Evolutionary conservation across 2,113 vertebrate species (phyloP), one percentile per base, ranked within the genome.

Genomic region (Scolopax mira): DNA sequence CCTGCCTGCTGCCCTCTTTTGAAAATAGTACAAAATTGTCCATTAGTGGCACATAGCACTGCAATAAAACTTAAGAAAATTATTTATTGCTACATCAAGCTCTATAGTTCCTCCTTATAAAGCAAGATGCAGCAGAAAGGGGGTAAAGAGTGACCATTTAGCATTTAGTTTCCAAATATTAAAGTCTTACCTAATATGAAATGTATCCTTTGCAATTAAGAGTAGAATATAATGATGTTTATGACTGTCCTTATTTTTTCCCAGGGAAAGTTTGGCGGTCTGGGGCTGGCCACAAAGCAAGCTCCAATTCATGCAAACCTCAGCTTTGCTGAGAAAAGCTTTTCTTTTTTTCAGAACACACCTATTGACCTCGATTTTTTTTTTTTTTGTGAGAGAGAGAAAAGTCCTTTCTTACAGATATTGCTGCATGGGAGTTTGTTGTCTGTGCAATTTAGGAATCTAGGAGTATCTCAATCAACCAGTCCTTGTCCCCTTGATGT

Each of bases 31-130:
- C 67, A 71, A 61, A 85, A 91, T 70, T 55, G 55, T 95, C 88
- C 85, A 88, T 94, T 97, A 97, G 90, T 88, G 91, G 79, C 93
- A 82, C 64, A 62, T 2, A 71, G 71, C 37, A 35, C 64, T 93
- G 91, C 71, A 60, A 35, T 85, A 88, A 93, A 90, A 87, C 86
- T 95, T 96, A 94, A 5, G 80, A 84, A 94, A 96, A 94, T 93
- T 96, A 94, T 96, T 94, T 94, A 97, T 95, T 90, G 75, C 85
- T 90, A 69, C 64, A 75, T 93, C 85, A 74, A 91, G 71, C 82
- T 55, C 9, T 91, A 67, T 39, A 78, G 65, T 18, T 83, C 28
- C 64, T 73, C 85, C 67, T 89, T 71, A 33, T 23, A 83, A 88
- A 66, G 82, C n/a, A 64, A 88, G 55, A 85, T 80, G 62, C 7